These are phyloP conservation scores for Archocentrus centrarchus DNA, from an alignment of 2,113 vertebrate genomes.

Conservation along the genomic window DNA sequence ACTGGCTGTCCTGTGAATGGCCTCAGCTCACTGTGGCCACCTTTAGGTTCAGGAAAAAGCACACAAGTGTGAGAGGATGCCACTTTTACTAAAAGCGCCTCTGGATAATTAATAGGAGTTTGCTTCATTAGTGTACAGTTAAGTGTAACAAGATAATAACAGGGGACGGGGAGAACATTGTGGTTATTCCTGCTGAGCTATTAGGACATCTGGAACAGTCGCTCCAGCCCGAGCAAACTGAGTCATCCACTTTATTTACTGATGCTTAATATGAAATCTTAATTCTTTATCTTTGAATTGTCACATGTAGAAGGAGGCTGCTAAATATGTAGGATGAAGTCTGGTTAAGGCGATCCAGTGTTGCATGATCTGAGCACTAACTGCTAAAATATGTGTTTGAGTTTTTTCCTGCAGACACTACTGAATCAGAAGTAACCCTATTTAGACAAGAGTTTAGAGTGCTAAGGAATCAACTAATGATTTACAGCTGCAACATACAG, in stretches of 20 bases:
- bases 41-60: background rate
- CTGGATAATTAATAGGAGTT: slow-evolving; percentile 40
- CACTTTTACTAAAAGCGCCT: slow-evolving; percentile 1
- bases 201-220: slow-evolving; percentile 31
- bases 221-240: slow-evolving; percentile 2
- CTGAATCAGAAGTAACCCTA: background rate
- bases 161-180: slow-evolving; percentile 26
- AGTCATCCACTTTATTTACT: slow-evolving; percentile 12
- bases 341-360: no score
- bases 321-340: background rate
- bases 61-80: background rate
- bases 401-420: no score
- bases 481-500: background rate
- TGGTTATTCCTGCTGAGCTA: slow-evolving; percentile 57
- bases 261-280: background rate
- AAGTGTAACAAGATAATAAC: slow-evolving; percentile 60
- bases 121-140: slow-evolving; percentile 39
- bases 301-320: background rate
- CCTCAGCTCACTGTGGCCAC: slow-evolving; percentile 17
- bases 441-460: background rate
- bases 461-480: background rate
- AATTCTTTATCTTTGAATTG: background rate
- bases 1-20: slow-evolving; percentile 12
- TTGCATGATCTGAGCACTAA: no score
- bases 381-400: no score